Evolutionary conservation across 2,888 invertebrate genomes (phyloP), one percentile per base, ranked within the genome.

Genomic region (Drosophila conformis): DNA sequence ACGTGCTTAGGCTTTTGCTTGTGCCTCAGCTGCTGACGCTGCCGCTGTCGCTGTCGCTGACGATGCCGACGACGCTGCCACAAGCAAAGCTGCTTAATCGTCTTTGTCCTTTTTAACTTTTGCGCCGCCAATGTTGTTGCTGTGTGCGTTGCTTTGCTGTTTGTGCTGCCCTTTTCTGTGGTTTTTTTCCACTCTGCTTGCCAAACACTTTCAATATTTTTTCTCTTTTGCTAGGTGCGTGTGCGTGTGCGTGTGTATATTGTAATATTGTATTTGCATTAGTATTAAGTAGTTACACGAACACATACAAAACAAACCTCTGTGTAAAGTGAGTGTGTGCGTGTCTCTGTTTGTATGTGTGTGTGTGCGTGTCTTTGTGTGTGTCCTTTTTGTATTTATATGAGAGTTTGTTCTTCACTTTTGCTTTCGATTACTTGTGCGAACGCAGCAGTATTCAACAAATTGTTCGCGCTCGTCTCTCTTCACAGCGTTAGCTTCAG

Each of bases 91-190:
- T 82, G 79, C 80, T 85, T 85, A 87, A 90, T 82, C 84, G 85
- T 78, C 86, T 90, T 85, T 85, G 85, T 89, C 83, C 90, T 75
- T 85, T 87, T 88, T 90, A 85, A 85, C 90, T 85, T 90, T 80
- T 82, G 83, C 83, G 89, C 86, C 85, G 90, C 85, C 88, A 85
- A 85, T 88, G 83, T 62, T 82, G 53, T 70, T 69, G 79, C 67
- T 73, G 49, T 42, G 57, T 57, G 46, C 21, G 4, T 25, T 25
- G 25, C 25, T 25, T 25, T 46, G 46, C 25, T 46, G 46, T 21
- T 15, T 46, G 15, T 40, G 59, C 64, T 69, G 62, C 68, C 40
- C 31, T 60, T 49, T 49, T 66, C 64, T 69, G 62, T 67, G 72
- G 69, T 73, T 75, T 66, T 77, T 81, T 81, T 75, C 76, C 71